phyloP scores from a whole-genome alignment of 53 echinoderm and acorn worm genomes.

The Glandiceps talaboti region DNA sequence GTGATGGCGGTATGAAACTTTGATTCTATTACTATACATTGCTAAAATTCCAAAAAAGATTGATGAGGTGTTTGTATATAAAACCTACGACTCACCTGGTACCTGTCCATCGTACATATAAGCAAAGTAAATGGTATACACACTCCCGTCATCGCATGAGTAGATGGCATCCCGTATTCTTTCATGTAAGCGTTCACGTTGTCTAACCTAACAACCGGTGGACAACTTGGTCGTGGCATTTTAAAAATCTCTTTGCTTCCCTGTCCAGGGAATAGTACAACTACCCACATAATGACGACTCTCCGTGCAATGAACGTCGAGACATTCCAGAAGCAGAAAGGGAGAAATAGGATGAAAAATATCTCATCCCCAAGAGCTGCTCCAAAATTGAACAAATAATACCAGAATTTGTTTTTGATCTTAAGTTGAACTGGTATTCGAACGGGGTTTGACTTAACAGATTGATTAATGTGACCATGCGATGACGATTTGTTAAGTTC shows the following conservation, averaged over 20 bases:
- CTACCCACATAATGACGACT: slow-evolving; percentile 65
- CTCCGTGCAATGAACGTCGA: slow-evolving; percentile 52
- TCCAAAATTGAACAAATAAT: slow-evolving; percentile 55
- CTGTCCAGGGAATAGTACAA: slow-evolving; percentile 74
- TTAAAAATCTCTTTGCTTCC: slow-evolving; percentile 69
- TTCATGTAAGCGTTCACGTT: slow-evolving; percentile 33
- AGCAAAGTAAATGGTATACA: slow-evolving; percentile 68
- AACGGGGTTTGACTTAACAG: neutral
- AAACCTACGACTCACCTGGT: neutral
- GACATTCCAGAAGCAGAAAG: slow-evolving; percentile 56
- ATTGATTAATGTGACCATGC: neutral
- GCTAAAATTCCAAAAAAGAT: too few species aligned
- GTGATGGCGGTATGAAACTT: too few species aligned
- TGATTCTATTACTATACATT: too few species aligned
- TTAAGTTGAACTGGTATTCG: neutral
- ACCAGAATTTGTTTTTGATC: slow-evolving; percentile 33
- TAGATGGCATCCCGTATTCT: slow-evolving; percentile 96
- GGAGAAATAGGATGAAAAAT: slow-evolving; percentile 59
- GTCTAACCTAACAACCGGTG: slow-evolving; percentile 72
- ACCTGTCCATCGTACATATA: neutral
- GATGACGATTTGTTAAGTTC: neutral
- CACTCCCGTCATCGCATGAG: slow-evolving; percentile 87
- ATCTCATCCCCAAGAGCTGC: slow-evolving; percentile 73
- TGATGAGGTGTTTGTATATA: too few species aligned
- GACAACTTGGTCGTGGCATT: slow-evolving; percentile 70